Evolutionary conservation across 2,797 vertebrate species (phyloP), one percentile per base, ranked within the genome.

Genomic region (Esox lucius): DNA sequence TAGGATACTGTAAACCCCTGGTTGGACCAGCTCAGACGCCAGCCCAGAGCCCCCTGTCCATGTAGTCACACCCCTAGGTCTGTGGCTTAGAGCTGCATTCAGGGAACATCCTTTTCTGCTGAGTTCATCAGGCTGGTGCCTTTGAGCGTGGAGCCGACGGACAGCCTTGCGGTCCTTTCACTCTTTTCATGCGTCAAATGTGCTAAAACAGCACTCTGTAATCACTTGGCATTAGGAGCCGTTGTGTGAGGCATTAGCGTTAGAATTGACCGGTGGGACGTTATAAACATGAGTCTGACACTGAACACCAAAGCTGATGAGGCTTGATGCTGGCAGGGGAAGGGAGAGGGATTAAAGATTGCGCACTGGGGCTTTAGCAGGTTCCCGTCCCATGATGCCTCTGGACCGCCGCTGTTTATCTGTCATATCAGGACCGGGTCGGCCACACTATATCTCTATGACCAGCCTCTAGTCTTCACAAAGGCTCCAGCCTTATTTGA

Each of bases 211-310:
- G 93, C 94, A 90, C 87, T 92, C 90, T 84, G 71, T 95, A 94
- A 95, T 95, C 92, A 88, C 90, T 87, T 72, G 83, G 94, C 91
- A 93, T 96, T 95, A 95, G 86, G 51, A 76, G 74, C 84, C 79
- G 87, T 96, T 95, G 94, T 96, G 90, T 80, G 80, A 86, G 88
- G 94, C 85, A 94, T 96, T 96, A 95, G 92, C 81, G 84, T 68
- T 90, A 87, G 91, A 95, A 95, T 88, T 91, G 89, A 89, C 88
- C 88, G 85, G 83, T 78, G 92, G 92, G 88, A 90, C 1, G 26
- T 89, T 92, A 86, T 93, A 91, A 93, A 94, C 94, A 94, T 91
- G 86, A 88, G 87, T 87, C 91, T 93, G 90, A 91, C 91, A 88
- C 91, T 90, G 91, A 95, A 93, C 91, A 89, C 89, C 91, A 90